phyloP scores from a whole-genome alignment of 2,113 vertebrate genomes.

The Triplophysa siluroides region DNA sequence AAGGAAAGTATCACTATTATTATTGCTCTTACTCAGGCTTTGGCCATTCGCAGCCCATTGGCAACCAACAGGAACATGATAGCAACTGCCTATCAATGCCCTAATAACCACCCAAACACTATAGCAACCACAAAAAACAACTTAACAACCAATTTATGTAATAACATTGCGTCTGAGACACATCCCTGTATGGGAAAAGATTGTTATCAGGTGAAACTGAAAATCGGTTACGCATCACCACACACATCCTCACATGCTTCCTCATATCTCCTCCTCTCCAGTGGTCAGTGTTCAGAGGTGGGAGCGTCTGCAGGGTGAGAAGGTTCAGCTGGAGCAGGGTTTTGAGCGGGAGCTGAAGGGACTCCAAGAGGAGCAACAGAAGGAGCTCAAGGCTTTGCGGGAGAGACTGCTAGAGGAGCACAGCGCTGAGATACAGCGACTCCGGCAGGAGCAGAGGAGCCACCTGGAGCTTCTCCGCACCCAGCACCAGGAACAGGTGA shows the following conservation, averaged over 20 bases:
- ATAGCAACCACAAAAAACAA: not conserved
- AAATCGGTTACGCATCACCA: too few relatives aligned
- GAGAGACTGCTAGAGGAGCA: slow-evolving; percentile 78
- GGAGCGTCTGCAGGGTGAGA: slow-evolving; percentile 88
- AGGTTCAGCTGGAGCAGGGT: slow-evolving; percentile 82
- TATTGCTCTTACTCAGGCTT: not conserved
- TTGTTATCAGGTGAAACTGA: too few relatives aligned
- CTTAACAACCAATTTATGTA: too few relatives aligned
- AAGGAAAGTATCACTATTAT: not conserved
- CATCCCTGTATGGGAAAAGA: too few relatives aligned
- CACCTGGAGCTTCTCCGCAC: slow-evolving; percentile 59
- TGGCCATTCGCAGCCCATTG: not conserved
- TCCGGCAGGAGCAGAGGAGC: slow-evolving; percentile 74
- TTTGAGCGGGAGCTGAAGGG: slow-evolving; percentile 81
- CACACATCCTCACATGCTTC: too few relatives aligned
- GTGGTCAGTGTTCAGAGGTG: slow-evolving; percentile 81
- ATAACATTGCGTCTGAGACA: too few relatives aligned
- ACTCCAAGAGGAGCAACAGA: slow-evolving; percentile 78
- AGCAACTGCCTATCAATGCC: not conserved
- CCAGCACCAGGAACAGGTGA: slow-evolving; percentile 73
- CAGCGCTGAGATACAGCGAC: slow-evolving; percentile 61
- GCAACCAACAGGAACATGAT: not conserved
- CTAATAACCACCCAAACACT: not conserved
- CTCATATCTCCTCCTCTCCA: slow-evolving; percentile 50
- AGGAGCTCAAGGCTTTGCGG: slow-evolving; percentile 81